Evolutionary conservation across 2,113 vertebrate genomes (phyloP).

Genomic region (Spea multiplicata): DNA sequence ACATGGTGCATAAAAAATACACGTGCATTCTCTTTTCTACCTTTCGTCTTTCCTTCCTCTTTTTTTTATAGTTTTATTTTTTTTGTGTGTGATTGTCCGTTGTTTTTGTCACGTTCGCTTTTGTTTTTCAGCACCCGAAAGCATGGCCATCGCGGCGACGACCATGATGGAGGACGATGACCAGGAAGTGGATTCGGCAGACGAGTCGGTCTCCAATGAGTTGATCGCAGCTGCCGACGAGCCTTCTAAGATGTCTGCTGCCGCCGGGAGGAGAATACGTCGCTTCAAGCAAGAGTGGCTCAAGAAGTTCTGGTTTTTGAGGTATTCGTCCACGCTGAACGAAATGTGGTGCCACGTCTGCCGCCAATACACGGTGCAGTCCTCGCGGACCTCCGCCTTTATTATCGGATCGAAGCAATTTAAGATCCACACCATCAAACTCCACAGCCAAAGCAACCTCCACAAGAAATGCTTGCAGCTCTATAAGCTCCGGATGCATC

Average conservation of each 20-base stretch:
- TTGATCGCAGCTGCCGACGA: constrained; percentile 80
- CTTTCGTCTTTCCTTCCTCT: background rate
- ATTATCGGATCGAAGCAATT: constrained; percentile 97
- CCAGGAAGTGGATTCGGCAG: constrained; percentile 90
- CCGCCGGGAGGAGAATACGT: constrained; percentile 79
- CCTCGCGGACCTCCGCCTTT: constrained; percentile 92
- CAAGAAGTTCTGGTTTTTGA: constrained; percentile 97
- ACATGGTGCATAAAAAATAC: constrained; percentile 43
- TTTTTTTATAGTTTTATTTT: background rate
- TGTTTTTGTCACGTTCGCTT: background rate
- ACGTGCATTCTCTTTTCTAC: background rate
- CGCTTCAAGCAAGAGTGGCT: constrained; percentile 97
- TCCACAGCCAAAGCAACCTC: constrained; percentile 97
- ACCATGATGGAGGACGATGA: constrained; percentile 87
- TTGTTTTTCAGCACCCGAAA: constrained; percentile 75
- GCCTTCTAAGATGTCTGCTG: constrained; percentile 78
- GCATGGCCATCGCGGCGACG: constrained; percentile 74
- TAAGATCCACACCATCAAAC: constrained; percentile 97
- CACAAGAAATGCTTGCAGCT: constrained; percentile 98
- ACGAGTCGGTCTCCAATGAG: constrained; percentile 87
- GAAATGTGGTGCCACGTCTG: constrained; percentile 99
- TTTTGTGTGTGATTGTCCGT: background rate
- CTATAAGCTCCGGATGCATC: constrained; percentile 95
- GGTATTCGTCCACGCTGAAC: constrained; percentile 89
- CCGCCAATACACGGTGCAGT: constrained; percentile 94